Conservation (phyloP, 1,140 invertebrate species). For the Lordiphosa stackelbergi region DNA sequence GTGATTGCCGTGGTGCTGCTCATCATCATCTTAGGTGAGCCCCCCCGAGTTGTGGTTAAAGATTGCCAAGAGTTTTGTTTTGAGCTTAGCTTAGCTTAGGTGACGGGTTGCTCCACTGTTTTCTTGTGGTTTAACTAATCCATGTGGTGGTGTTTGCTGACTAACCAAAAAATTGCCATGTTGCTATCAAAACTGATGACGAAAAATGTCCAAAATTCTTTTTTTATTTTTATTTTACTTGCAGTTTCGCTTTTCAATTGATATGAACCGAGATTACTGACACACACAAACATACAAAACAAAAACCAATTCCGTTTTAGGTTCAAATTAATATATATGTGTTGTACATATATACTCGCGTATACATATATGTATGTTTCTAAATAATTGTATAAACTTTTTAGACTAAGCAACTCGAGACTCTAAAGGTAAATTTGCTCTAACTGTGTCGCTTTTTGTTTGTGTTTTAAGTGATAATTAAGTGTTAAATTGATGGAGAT, state of each 20-base stretch:
- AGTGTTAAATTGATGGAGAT: constrained; percentile 12
- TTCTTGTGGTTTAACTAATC: constrained; percentile 34
- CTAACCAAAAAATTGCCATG: constrained; percentile 17
- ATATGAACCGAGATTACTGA: constrained; percentile 29
- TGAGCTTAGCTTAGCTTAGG: constrained; percentile 25
- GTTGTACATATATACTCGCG: constrained; percentile 5
- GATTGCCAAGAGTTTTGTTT: constrained; percentile 12
- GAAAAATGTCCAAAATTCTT: constrained; percentile 31
- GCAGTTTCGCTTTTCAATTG: constrained; percentile 71
- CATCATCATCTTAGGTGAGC: constrained; percentile 86
- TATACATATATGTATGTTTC: constrained; percentile 21
- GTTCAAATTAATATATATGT: constrained; percentile 22
- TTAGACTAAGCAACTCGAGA: constrained; percentile 43
- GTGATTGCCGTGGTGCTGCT: constrained; percentile 88
- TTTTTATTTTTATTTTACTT: constrained; percentile 50
- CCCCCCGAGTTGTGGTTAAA: not conserved
- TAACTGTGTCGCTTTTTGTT: constrained; percentile 9
- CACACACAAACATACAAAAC: constrained; percentile 12
- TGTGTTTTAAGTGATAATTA: constrained; percentile 41
- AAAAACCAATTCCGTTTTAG: constrained; percentile 37
- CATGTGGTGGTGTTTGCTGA: constrained; percentile 12
- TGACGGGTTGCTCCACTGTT: constrained; percentile 23
- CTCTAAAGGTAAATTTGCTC: constrained; percentile 39
- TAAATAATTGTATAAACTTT: constrained; percentile 36
- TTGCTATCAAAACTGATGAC: constrained; percentile 27